These are phyloP conservation scores for Neolamprologus devosi DNA, from an alignment of 2,113 vertebrate species.

Conservation along the genomic window DNA sequence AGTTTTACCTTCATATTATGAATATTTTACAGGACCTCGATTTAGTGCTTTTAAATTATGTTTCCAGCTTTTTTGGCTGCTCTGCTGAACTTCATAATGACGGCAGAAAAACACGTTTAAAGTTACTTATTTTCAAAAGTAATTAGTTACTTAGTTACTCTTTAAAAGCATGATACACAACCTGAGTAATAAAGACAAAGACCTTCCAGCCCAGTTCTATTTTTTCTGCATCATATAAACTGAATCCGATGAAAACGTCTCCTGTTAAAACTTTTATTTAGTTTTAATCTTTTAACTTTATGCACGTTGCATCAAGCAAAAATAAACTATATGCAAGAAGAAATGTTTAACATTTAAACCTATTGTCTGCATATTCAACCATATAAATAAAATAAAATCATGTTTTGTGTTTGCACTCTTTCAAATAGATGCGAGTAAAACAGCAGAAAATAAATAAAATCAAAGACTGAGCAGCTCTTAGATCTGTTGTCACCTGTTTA, in stretches of 20 bases:
- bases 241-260: neutral
- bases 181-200: neutral
- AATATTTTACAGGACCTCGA: accelerated
- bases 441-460: neutral
- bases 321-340: neutral
- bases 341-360: neutral
- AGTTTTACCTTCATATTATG: accelerated
- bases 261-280: neutral
- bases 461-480: accelerated
- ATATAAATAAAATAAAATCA: neutral
- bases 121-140: neutral
- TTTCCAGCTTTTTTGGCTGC: accelerated
- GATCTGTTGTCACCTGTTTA: accelerated
- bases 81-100: neutral
- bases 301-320: neutral
- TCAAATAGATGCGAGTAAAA: neutral
- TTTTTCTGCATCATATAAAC: neutral
- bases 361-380: accelerated
- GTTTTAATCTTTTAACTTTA: neutral
- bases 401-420: accelerated
- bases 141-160: neutral
- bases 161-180: neutral
- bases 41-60: accelerated
- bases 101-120: neutral
- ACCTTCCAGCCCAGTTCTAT: neutral